A percentile compares a stretch with the other conserved stretches of the same genome.
Conservation (phyloP, 2,113 vertebrate genomes). For the Onychorhynchus coronatus region DNA sequence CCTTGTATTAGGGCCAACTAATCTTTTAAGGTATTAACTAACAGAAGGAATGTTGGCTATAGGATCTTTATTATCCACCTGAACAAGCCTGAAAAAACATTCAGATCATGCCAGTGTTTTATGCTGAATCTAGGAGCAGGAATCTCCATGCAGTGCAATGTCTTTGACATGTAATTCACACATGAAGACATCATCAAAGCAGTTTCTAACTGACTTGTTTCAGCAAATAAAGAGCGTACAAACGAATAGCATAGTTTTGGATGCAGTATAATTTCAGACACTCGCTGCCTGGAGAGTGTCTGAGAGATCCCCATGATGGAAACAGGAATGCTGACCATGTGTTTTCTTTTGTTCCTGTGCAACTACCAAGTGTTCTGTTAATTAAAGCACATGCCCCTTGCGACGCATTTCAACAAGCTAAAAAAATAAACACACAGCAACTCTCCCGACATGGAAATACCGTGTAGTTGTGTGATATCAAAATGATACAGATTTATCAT, state of each 20-base stretch:
- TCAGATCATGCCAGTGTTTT: slow-evolving; percentile 59
- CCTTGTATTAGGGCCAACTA: slow-evolving; percentile 52
- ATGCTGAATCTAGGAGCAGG: slow-evolving; percentile 52
- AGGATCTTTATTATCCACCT: slow-evolving; percentile 71
- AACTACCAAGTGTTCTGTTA: slow-evolving; percentile 23
- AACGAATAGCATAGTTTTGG: slow-evolving; percentile 37
- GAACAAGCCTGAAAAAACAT: slow-evolving; percentile 72
- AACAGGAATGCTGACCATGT: slow-evolving; percentile 25
- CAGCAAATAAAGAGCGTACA: slow-evolving; percentile 23
- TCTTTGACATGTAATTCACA: slow-evolving; percentile 52
- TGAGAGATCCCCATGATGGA: neutral
- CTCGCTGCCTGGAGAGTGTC: neutral
- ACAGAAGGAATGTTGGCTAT: slow-evolving; percentile 67
- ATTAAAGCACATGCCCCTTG: slow-evolving; percentile 5
- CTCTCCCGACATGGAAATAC: neutral
- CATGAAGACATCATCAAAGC: slow-evolving; percentile 61
- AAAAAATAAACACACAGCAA: neutral
- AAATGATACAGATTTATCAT: neutral
- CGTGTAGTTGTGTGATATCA: neutral
- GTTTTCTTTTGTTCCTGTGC: slow-evolving; percentile 34
- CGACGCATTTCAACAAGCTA: neutral
- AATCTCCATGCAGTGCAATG: slow-evolving; percentile 26
- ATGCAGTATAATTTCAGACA: neutral
- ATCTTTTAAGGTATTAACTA: slow-evolving; percentile 69
- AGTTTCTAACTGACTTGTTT: slow-evolving; percentile 59